A percentile compares a stretch with the other conserved stretches of the same genome.
Evolutionary conservation across 2,888 invertebrate species (phyloP).

Genomic region (Lacanobia oleracea): DNA sequence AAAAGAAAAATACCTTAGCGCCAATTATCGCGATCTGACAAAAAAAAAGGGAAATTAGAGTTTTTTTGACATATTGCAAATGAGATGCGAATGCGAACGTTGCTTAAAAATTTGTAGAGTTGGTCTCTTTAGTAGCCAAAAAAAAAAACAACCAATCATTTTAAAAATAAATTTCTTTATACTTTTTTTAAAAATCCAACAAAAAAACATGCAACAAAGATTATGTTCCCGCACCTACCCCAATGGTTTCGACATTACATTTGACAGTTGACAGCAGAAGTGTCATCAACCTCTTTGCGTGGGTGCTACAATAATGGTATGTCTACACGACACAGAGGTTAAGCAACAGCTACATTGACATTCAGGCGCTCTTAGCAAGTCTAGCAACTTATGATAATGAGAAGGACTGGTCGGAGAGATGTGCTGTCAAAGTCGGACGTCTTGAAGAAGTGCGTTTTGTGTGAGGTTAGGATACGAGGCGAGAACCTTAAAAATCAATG

Average conservation of each 20-base stretch:
- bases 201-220: background rate
- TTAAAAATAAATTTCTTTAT: background rate
- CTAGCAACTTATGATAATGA: slow-evolving; percentile 36
- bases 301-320: slow-evolving; percentile 59
- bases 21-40: no score
- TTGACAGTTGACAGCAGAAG: slow-evolving; percentile 58
- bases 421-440: background rate
- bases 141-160: background rate
- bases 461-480: no score
- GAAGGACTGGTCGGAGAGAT: background rate
- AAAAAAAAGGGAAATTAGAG: no score
- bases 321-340: slow-evolving; percentile 45
- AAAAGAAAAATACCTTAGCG: no score
- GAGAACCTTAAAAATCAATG: background rate
- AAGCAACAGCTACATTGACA: slow-evolving; percentile 47
- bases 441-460: background rate
- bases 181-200: no score
- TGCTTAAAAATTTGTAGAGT: no score
- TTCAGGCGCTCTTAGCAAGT: slow-evolving; percentile 31
- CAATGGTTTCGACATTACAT: slow-evolving; percentile 26
- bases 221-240: slow-evolving; percentile 13
- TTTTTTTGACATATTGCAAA: no score
- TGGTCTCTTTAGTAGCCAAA: no score
- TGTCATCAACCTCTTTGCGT: slow-evolving; percentile 66
- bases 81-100: no score